Evolutionary conservation across 2,113 vertebrate species (phyloP).

Genomic region (Ibidorhyncha struthersii): DNA sequence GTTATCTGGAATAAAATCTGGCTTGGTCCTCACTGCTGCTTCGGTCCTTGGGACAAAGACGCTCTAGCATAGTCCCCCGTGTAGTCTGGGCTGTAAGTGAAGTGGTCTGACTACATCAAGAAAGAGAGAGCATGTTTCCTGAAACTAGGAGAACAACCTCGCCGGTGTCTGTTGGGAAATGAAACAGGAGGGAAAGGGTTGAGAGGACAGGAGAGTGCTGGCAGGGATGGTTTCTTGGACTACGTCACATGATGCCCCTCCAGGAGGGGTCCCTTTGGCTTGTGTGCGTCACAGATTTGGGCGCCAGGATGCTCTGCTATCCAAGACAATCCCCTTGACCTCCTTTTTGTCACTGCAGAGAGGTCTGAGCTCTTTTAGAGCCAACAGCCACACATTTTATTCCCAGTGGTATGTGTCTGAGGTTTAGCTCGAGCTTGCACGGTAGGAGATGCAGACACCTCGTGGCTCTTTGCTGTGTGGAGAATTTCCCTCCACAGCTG

Average conservation of each 20-base stretch:
- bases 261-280: neutral
- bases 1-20: neutral
- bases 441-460: neutral
- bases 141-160: neutral
- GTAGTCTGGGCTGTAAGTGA: neutral
- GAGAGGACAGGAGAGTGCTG: neutral
- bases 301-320: neutral
- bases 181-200: fast-evolving
- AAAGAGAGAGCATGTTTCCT: neutral
- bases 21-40: neutral
- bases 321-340: neutral
- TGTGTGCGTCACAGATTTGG: neutral
- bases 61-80: fast-evolving
- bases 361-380: neutral
- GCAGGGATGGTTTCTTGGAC: neutral
- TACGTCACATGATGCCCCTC: neutral
- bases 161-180: neutral
- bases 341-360: neutral
- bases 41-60: neutral
- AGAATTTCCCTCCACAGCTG: neutral
- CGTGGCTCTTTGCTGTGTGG: fast-evolving
- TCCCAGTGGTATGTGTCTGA: neutral
- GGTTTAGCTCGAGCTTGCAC: neutral
- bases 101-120: neutral
- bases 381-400: neutral